These are phyloP conservation scores for Hoplodrina ambigua DNA, from an alignment of 2,888 invertebrate genomes.

Conservation along the genomic window DNA sequence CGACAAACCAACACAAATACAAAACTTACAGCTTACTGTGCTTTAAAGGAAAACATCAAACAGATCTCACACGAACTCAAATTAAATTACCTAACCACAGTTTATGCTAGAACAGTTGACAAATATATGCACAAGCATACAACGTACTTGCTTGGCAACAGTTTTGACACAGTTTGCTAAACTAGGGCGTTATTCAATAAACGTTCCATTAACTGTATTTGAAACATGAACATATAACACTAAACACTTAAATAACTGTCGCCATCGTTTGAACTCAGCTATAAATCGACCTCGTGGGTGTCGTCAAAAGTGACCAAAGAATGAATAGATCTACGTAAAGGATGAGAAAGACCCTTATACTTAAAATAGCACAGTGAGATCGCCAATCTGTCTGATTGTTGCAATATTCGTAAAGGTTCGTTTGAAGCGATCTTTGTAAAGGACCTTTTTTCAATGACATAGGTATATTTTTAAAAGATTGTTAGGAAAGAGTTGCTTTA, in stretches of 20 bases:
- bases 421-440: slow-evolving; percentile 38
- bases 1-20: background rate
- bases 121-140: slow-evolving; percentile 12
- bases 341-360: slow-evolving; percentile 15
- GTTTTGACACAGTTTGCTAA: slow-evolving; percentile 38
- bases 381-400: slow-evolving; percentile 35
- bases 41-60: background rate
- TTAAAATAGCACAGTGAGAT: slow-evolving; percentile 17
- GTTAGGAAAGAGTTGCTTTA: slow-evolving; percentile 2
- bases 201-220: slow-evolving; percentile 36
- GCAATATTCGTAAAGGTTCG: slow-evolving; percentile 33
- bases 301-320: slow-evolving; percentile 7
- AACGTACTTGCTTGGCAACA: slow-evolving; percentile 15
- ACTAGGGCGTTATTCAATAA: slow-evolving; percentile 47
- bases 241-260: slow-evolving; percentile 34
- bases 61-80: background rate
- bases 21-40: background rate
- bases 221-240: slow-evolving; percentile 20
- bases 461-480: slow-evolving; percentile 12
- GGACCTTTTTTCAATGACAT: slow-evolving; percentile 20
- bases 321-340: slow-evolving; percentile 14
- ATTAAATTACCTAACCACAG: slow-evolving; percentile 7
- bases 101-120: slow-evolving; percentile 3
- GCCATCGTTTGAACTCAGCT: slow-evolving; percentile 19
- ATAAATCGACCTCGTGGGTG: slow-evolving; percentile 17